Base-by-base conservation (phyloP, 2,113 vertebrate species). In the Sceloporus tristichus region DNA sequence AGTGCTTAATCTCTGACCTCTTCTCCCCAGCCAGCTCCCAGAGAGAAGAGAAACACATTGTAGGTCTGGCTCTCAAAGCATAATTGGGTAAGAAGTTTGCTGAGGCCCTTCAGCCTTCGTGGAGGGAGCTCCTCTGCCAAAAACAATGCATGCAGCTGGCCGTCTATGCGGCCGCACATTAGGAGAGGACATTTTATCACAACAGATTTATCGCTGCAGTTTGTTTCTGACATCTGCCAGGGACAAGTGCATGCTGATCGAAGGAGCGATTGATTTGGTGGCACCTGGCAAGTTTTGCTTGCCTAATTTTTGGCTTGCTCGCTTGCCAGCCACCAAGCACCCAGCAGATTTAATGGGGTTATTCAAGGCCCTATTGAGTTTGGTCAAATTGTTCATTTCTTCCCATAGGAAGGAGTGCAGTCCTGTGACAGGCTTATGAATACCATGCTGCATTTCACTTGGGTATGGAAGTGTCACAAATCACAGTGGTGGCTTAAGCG, bases 11-110 rank as follows among this genome's bases (percentile, higher is more conserved):
- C 91, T 92, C 90, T 89, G 89, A 93, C 91, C 95, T 88, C 89
- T 90, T 88, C 92, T 94, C 94, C 93, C 53, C 25, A 92, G 70
- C 76, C 77, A 79, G 92, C 91, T 91, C 94, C 92, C 94, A 93
- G 93, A 59, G 42, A 89, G 93, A 88, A 91, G 91, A 91, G 91
- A 92, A 94, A 71, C 93, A 89, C 74, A 85, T 42, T 92, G 88
- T 94, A 93, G 93, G 85, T 93, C 91, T 91, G 85, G 91, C 53
- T 93, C 92, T 94, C 94, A 93, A 92, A 93, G 93, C 93, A 94
- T 96, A 95, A 97, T 73, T 93, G 95, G 92, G 93, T 94, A 93
- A 94, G 66, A 93, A 92, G 34, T 79, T 83, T 13, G 6, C 88
- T 90, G 89, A 16, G 85, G 79, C 42, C 88, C 83, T 90, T 93